Percentiles rank a stretch among this genome's conserved stretches.
Conservation (phyloP, 2,888 invertebrate species). For the Ectemnius continuus region DNA sequence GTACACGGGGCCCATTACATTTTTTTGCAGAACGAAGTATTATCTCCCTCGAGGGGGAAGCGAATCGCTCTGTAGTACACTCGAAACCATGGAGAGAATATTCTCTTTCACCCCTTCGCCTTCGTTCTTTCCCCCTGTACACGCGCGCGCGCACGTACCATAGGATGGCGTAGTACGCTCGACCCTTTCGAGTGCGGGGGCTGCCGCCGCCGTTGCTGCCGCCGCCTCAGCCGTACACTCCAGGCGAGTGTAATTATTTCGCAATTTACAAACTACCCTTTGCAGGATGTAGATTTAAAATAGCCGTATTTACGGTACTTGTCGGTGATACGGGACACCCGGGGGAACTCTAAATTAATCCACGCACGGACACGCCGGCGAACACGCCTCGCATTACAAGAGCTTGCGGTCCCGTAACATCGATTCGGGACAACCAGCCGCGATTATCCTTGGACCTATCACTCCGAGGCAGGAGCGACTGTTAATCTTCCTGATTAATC, state of each 20-base stretch:
- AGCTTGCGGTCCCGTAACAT: constrained; percentile 31
- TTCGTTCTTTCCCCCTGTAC: constrained; percentile 24
- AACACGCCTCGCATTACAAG: constrained; percentile 39
- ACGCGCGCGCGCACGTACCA: no score
- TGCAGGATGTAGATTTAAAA: constrained; percentile 71
- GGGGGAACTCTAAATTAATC: constrained; percentile 62
- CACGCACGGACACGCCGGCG: constrained; percentile 49
- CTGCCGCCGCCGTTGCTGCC: constrained; percentile 32
- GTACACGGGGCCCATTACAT: constrained; percentile 46
- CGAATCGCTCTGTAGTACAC: constrained; percentile 54
- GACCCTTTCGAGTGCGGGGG: constrained; percentile 51
- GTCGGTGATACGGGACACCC: constrained; percentile 65
- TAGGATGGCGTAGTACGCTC: constrained; percentile 30
- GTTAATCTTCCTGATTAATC: not conserved
- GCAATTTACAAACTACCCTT: constrained; percentile 70
- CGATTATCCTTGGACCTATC: constrained; percentile 22
- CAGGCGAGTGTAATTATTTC: constrained; percentile 70
- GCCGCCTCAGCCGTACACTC: no score
- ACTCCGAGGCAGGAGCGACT: not conserved
- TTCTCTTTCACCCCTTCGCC: constrained; percentile 60
- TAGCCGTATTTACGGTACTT: constrained; percentile 69
- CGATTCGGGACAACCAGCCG: constrained; percentile 22
- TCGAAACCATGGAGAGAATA: constrained; percentile 63
- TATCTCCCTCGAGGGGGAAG: constrained; percentile 57
- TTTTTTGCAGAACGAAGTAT: constrained; percentile 54